Percentiles rank a stretch among this genome's conserved stretches.
Evolutionary conservation across 2,888 invertebrate genomes (phyloP).

Genomic region (Apotomis turbidana): DNA sequence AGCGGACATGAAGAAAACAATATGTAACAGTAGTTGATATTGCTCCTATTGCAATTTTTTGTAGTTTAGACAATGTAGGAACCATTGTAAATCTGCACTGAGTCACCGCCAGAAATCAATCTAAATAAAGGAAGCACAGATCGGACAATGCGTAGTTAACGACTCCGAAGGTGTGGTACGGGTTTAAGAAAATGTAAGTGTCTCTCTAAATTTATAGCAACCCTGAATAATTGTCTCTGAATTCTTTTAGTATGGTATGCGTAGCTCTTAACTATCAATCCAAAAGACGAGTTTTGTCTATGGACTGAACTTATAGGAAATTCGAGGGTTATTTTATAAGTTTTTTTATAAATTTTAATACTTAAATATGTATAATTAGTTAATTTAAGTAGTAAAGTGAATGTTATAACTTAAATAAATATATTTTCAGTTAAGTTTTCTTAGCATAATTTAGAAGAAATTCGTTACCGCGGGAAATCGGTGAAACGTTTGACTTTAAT

Average conservation of each 20-base stretch:
- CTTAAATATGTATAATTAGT: slow-evolving; percentile 29
- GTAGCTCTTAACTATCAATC: not conserved
- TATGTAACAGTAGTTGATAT: too few relatives aligned
- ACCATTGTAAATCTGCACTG: too few relatives aligned
- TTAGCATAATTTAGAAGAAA: slow-evolving; percentile 47
- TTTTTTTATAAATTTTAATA: slow-evolving; percentile 40
- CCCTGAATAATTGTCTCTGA: not conserved
- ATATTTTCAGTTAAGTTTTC: slow-evolving; percentile 38
- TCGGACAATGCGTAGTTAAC: too few relatives aligned
- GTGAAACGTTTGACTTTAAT: slow-evolving; percentile 77
- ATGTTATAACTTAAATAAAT: slow-evolving; percentile 25
- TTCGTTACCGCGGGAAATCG: slow-evolving; percentile 80
- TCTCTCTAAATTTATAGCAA: not conserved
- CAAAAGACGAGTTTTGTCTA: slow-evolving; percentile 23
- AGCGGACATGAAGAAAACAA: too few relatives aligned
- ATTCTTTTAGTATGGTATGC: not conserved
- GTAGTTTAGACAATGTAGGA: too few relatives aligned
- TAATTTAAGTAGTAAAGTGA: slow-evolving; percentile 27
- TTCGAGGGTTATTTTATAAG: slow-evolving; percentile 44
- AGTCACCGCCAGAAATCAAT: too few relatives aligned
- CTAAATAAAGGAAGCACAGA: too few relatives aligned
- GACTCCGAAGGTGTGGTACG: too few relatives aligned
- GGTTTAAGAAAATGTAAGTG: not conserved
- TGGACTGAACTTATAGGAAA: slow-evolving; percentile 39
- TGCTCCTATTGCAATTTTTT: too few relatives aligned